Evolutionary conservation across 2,888 invertebrate species (phyloP), one percentile per base, ranked within the genome.

Genomic region (Chouioia cunea): DNA sequence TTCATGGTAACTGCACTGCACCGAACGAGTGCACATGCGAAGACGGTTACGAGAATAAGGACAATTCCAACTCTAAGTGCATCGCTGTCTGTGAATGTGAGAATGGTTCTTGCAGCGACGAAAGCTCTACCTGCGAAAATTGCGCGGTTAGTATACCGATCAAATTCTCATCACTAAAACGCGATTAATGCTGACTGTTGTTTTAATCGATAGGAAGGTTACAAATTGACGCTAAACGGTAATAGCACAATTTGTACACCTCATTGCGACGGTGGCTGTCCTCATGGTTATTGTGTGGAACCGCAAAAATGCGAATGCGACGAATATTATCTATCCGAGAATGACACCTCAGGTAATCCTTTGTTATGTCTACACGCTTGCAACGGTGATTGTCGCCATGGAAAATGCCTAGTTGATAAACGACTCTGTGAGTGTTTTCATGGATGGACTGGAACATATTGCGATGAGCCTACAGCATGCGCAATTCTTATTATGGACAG

Each of bases 201-300:
- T 64, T 20, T 36, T 23, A 6, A 23, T 57, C 50, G 50, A 10
- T 22, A 73, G 73, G 65, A 65, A 20, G 79, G 74, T 0, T 88
- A 88, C 73, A 68, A 79, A 0, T 77, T 76, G 0, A 82, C 83
- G 0, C 74, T 81, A 12, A 53, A 67, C n/a, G 50, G 18, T 12
- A 71, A 73, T n/a, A 27, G 48, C 12, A 73, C 71, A 75, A 90
- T 87, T 78, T 93, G 93, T 76, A 78, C 88, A 0, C 91, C 93
- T 0, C 83, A 85, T 23, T 93, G 93, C 78, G 80, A 78, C 14
- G 73, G 79, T 0, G 76, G 79, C 67, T 91, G 90, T 62, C 87
- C 87, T 4, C 77, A 85, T 66, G 90, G 89, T 0, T 79, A 78
- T 10, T 86, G 85, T 73, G 57, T 74, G 2, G 76, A 75, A 18